A percentile compares a stretch with the other conserved stretches of the same genome.
These are phyloP conservation scores for Metaphire vulgaris DNA, from an alignment of 1,140 invertebrate genomes.

Conservation along the genomic window DNA sequence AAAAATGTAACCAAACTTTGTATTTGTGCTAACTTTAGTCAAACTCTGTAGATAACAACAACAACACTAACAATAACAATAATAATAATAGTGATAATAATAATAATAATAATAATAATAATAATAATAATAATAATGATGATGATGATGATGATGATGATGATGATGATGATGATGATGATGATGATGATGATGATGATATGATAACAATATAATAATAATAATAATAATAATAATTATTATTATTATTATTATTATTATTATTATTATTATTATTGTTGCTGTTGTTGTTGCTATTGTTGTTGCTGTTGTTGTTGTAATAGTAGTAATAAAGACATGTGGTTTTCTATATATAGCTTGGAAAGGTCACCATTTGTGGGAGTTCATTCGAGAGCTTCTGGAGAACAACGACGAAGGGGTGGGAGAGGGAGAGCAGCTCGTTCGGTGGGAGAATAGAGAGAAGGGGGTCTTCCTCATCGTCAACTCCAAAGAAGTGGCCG, in stretches of 20 bases:
- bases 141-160: conserved; percentile 1
- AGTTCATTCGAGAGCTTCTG: conserved; percentile 92
- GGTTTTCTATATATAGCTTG: no score
- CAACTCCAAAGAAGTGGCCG: conserved; percentile 94
- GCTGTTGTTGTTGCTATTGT: no score
- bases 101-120: background rate
- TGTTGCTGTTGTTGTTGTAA: no score
- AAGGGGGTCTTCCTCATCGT: conserved; percentile 97
- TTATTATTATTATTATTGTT: no score
- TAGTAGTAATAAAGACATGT: no score
- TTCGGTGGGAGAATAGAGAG: conserved; percentile 98
- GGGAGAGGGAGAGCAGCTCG: conserved; percentile 58
- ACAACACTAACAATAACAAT: no score
- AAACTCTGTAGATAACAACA: no score
- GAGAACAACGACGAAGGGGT: conserved; percentile 94
- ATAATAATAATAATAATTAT: background rate
- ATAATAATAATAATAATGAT: background rate
- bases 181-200: background rate
- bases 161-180: conserved; percentile 1
- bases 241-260: background rate
- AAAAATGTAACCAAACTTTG: no score
- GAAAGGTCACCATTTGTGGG: conserved; percentile 64
- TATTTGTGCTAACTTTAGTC: no score
- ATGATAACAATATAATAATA: background rate
- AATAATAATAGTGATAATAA: no score